Evolutionary conservation across 2,888 invertebrate species (phyloP), one percentile per base, ranked within the genome.

Genomic region (Cheilosia urbana): DNA sequence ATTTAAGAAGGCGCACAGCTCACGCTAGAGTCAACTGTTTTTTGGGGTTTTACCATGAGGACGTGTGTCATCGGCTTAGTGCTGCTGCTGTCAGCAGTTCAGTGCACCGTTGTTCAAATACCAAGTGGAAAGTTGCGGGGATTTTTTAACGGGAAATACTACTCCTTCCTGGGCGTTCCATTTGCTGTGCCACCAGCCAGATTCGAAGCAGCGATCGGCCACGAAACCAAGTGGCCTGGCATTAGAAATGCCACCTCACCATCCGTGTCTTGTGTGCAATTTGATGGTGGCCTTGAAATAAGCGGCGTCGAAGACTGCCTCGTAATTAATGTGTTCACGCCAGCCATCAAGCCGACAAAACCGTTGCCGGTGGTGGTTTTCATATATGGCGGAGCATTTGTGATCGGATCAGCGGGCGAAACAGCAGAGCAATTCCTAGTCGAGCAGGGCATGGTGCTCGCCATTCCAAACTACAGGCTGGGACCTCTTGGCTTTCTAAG

Each of bases 401-500:
- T 40, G 40, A 19, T 27, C 7, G 60, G 51, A 40, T 15, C 49
- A 3, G 27, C 60, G 4, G 27, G 27, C 0, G 15, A 60, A 0
- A 11, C 17, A 2, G 51, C n/a, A 7, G 60, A 60, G n/a, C 7
- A 3, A 0, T 60, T 4, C 11, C 2, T n/a, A 9, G 72, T 17
- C 11, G 13, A 15, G 11, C 37, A 17, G 13, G 93, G 95, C 85
- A 92, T 96, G 21, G 93, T 96, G 4, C 93, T 94, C 0, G 95
- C 96, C 2, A 95, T 94, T 1, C 87, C 96, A 0, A 95, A 95
- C 90, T 96, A 96, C 89, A 93, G 96, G 66, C 89, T 96, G 34
- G 96, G 95, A 66, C 94, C 95, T 0, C 90, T 96, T 63, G 96
- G 96, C 75, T 96, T 96, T 90, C 92, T 96, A 9, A 95, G 95